Evolutionary conservation across 2,113 vertebrate species (phyloP).

Genomic region (Oreochromis tanganicae): DNA sequence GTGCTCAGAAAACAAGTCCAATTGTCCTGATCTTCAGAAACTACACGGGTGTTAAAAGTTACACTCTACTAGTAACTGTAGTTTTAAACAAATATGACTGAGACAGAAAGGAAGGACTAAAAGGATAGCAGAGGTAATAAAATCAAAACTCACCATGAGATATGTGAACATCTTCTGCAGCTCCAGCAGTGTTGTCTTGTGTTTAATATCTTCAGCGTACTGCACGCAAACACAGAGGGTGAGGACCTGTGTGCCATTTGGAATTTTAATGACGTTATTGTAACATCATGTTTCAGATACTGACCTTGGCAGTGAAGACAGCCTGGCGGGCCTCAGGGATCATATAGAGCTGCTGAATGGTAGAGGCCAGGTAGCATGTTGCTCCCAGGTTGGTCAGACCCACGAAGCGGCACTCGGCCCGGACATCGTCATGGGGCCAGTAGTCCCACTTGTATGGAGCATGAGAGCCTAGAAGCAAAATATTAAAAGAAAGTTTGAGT

Average conservation of each 20-base stretch:
- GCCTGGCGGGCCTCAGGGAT: slow-evolving; percentile 96
- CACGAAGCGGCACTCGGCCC: slow-evolving; percentile 95
- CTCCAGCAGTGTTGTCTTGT: slow-evolving; percentile 96
- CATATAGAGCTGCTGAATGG: slow-evolving; percentile 99
- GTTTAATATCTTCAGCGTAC: slow-evolving; percentile 99
- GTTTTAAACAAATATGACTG: neutral
- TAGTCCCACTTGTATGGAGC: slow-evolving; percentile 99
- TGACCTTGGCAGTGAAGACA: slow-evolving; percentile 95
- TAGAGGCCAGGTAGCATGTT: slow-evolving; percentile 96
- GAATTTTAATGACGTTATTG: neutral
- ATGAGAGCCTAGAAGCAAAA: slow-evolving; percentile 79
- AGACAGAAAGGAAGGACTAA: neutral
- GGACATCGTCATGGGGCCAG: slow-evolving; percentile 97
- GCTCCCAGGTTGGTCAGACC: slow-evolving; percentile 96
- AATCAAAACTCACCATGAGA: slow-evolving; percentile 82
- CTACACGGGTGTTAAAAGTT: neutral
- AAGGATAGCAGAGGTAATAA: no score
- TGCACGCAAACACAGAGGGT: slow-evolving; percentile 45
- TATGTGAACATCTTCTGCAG: slow-evolving; percentile 99
- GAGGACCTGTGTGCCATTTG: neutral
- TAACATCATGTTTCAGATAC: neutral
- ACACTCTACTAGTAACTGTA: neutral
- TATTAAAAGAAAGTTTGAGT: neutral
- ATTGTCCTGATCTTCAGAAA: neutral
- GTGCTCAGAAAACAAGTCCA: neutral